Evolutionary conservation across 2,113 vertebrate species (phyloP), one percentile per base, ranked within the genome.

Genomic region (Solea senegalensis): DNA sequence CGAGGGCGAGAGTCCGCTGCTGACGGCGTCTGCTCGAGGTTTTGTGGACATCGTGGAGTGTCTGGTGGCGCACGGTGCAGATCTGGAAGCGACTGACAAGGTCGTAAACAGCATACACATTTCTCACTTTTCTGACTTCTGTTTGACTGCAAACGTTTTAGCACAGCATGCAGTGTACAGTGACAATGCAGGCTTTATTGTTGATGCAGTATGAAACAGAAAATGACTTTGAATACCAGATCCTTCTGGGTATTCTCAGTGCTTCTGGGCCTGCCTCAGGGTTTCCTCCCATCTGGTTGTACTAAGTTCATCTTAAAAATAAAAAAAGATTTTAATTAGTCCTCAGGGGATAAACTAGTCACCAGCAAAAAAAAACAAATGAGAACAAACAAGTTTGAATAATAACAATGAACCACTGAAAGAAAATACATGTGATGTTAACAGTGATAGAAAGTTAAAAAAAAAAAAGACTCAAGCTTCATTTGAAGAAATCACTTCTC

Each of bases 1-100:
- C 0, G 97, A 98, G 80, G 97, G 96, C 0, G 98, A 99, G 86
- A 98, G 95, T 1, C 92, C 98, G 0, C 93, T 99, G 26, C 92
- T 99, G 76, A 99, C 96, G 0, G 97, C 98, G 3, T 96, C 98
- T 0, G 96, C 97, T 54, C 92, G 98, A 5, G 98, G 98, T 60
- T 98, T 98, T 74, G 94, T 94, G 8, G 98, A 99, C 86, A 99
- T 99, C 1, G 98, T 97, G 76, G 95, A 96, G 77, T 97, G 97
- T 72, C 89, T 99, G 86, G 91, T 95, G 55, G 96, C 96, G 13
- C 95, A 98, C 0, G 85, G 92, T 1, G 96, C 96, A 2, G 92
- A 97, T 72, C 89, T 98, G 15, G 94, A 95, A 66, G 94, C 95
- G 12, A 93, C 90, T 0, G 97, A 99, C 91, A 99, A 98, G 95